Base-by-base conservation (phyloP, 2,797 vertebrate genomes). In the Botia almorhae region DNA sequence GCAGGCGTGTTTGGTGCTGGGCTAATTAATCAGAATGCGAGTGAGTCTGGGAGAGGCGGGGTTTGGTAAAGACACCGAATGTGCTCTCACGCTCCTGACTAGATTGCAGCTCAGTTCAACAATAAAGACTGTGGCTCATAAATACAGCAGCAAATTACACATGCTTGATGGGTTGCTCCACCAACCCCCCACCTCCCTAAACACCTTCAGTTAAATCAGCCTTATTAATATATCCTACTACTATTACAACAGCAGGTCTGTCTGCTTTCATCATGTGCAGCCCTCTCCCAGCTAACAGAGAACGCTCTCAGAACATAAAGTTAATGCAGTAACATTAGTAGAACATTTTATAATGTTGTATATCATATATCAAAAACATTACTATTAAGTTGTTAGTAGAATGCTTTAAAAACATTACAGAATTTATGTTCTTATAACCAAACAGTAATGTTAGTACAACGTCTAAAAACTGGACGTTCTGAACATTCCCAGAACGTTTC, bases 1-100 rank as follows among this genome's bases (percentile, higher is more conserved):
- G 87, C 70, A 83, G 84, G 88, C 85, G 69, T 89, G 85, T 93
- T 91, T 90, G 91, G 89, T 84, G 85, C 90, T 81, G 83, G 85
- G 88, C 90, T 92, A 91, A 93, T 93, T 92, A 92, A 91, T 87
- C 85, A 85, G 83, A 82, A 86, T 83, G 87, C 75, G 64, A 81
- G 76, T 60, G 70, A 82, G 71, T 84, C 76, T 85, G 87, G 86
- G 82, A 69, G 36, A 72, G 80, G 87, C 75, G 86, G 76, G 61
- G 65, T 21, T 36, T 53, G n/a, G 46, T 46, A 43, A 61, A 26
- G 10, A 72, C 43, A 78, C 12, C n/a, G 7, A 43, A 60, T 23
- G 19, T 56, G 61, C 8, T 60, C 43, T 36, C 61, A 33, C 7
- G 29, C 17, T 33, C 7, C 46, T 16, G 60, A 75, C 48, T 17